A percentile compares a stretch with the other conserved stretches of the same genome.
phyloP scores from a whole-genome alignment of 2,113 vertebrate genomes.

The Cinclus mexicanus region DNA sequence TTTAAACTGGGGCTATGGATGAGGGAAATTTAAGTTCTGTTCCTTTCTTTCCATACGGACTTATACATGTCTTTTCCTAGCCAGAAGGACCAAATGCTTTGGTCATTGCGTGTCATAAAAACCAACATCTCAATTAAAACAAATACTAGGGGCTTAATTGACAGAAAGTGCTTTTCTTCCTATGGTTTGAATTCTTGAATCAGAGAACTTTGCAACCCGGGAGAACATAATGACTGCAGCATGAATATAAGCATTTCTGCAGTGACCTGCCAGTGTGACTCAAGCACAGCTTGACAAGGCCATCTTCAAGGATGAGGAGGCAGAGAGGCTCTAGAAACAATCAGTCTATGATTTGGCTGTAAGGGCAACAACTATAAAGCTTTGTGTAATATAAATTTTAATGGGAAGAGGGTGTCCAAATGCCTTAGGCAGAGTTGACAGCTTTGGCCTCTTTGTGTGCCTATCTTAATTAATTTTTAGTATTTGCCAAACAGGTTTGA shows the following conservation, averaged over 20 bases:
- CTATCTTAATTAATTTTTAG: conserved; percentile 31
- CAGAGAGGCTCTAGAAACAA: not conserved
- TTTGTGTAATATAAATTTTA: conserved; percentile 19
- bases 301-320: not conserved
- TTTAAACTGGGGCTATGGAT: not conserved
- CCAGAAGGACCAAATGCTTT: not conserved
- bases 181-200: not conserved
- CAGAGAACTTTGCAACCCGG: not conserved
- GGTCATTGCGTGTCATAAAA: not conserved
- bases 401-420: not conserved
- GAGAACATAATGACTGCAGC: not conserved
- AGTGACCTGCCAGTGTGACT: not conserved
- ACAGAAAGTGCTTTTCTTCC: not conserved
- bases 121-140: not conserved
- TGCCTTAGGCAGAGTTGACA: conserved; percentile 9
- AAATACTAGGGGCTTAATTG: not conserved
- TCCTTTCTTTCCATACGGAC: not conserved
- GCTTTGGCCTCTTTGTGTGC: not conserved
- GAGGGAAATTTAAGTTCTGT: conserved; percentile 12
- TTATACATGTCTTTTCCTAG: not conserved
- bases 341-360: not conserved
- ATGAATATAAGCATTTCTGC: not conserved
- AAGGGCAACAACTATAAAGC: conserved; percentile 1
- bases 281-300: not conserved
- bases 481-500: not conserved